Base-by-base conservation (phyloP, 2,888 invertebrate species). In the Byasa hedistus region DNA sequence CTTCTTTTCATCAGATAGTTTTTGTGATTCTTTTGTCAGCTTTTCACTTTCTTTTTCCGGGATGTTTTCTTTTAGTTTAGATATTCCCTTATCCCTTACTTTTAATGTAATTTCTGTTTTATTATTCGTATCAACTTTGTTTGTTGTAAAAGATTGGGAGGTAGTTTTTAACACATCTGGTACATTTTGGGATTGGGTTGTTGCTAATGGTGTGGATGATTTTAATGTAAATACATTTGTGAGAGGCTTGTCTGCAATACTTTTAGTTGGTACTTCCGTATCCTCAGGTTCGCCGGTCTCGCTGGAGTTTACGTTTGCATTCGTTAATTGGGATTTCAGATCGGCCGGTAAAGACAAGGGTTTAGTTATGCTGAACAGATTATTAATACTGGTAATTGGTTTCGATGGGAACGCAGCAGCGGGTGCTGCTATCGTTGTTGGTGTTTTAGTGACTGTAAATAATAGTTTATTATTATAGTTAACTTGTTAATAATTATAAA, bases 261-360 rank as follows among this genome's bases (percentile, higher is more conserved):
- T 61, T 66, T 74, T 72, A 19, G 32, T 69, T 39, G 68, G 57
- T 21, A 57, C 57, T 15, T 69, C 72, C 3, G 69, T 61, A 17
- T 74, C 65, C 69, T 86, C 86, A 7, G 78, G 76, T 78, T 90
- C 90, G 0, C 86, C 87, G 8, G 87, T 89, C 80, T 88, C 90
- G 58, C 76, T 80, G n/a, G 85, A 82, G 70, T 82, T 81, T 3
- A 76, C 70, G 64, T 70, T 79, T 15, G 71, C 24, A 23, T 65
- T 22, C 27, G 44, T 61, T 2, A 67, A 23, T 62, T 62, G 69
- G 17, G 71, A 64, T 71, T 79, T 78, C 51, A 73, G 58, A 64
- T 82, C 78, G 7, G 76, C 65, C 39, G 70, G 69, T 55, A 79
- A 75, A 4, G 78, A 60, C 67, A 78, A 79, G 0, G 81, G 75